Conservation (phyloP, 1,140 invertebrate genomes). For the Dreissena rostriformis region DNA sequence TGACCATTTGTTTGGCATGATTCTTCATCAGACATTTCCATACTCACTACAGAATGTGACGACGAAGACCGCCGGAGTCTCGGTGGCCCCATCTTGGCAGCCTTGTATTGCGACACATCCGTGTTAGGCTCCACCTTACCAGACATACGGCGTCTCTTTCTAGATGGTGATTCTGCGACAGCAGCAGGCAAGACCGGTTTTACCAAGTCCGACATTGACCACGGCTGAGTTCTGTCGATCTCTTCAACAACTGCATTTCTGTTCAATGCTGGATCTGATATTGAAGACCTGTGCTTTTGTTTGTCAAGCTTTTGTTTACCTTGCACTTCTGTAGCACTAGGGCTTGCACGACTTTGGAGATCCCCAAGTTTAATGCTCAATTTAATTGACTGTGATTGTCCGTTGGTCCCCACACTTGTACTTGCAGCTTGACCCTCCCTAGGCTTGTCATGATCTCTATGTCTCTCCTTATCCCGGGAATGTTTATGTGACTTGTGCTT, state of each 20-base stretch:
- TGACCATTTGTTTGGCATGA: slow-evolving; percentile 31
- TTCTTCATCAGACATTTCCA: slow-evolving; percentile 55
- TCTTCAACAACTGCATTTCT: slow-evolving; percentile 25
- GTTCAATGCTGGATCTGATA: slow-evolving; percentile 48
- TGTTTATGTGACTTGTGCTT: slow-evolving; percentile 41
- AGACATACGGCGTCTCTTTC: slow-evolving; percentile 43
- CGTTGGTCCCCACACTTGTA: slow-evolving; percentile 25
- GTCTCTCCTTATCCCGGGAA: slow-evolving; percentile 33
- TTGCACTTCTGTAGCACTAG: slow-evolving; percentile 13
- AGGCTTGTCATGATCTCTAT: slow-evolving; percentile 22
- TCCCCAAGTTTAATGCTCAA: slow-evolving; percentile 49
- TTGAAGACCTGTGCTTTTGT: slow-evolving; percentile 42
- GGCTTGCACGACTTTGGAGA: slow-evolving; percentile 6
- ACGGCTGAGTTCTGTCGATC: slow-evolving; percentile 35
- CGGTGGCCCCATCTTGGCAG: slow-evolving; percentile 31
- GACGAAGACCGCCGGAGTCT: slow-evolving; percentile 51
- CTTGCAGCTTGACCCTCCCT: neutral
- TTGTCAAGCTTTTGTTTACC: slow-evolving; percentile 34
- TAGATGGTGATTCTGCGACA: neutral
- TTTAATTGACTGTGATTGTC: slow-evolving; percentile 34
- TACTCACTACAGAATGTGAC: slow-evolving; percentile 49
- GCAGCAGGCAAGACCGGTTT: neutral
- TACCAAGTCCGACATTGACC: slow-evolving; percentile 49
- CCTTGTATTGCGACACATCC: slow-evolving; percentile 13
- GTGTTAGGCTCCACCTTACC: slow-evolving; percentile 18